These are phyloP conservation scores for Megalops atlanticus DNA, from an alignment of 2,113 vertebrate genomes.

Conservation along the genomic window DNA sequence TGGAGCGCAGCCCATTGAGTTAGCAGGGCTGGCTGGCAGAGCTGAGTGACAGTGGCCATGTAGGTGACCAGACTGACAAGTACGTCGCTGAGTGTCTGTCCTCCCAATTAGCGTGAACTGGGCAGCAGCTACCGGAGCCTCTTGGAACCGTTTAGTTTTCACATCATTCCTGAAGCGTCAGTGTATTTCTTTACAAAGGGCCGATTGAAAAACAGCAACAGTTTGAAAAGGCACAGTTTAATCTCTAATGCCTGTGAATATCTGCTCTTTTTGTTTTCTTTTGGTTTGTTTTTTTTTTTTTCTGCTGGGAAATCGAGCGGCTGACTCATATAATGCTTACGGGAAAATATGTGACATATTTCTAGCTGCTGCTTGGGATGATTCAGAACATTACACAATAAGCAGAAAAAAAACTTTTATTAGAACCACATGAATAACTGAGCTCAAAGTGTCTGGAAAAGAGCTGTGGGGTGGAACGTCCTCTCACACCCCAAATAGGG, in stretches of 20 bases:
- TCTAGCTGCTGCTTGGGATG: not conserved
- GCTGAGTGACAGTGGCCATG: not conserved
- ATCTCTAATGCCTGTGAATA: not conserved
- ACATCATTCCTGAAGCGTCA: too few species aligned
- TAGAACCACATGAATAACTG: not conserved
- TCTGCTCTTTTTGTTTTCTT: too few species aligned
- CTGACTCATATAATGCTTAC: slow-evolving; percentile 33
- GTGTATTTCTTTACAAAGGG: too few species aligned
- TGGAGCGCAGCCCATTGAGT: not conserved
- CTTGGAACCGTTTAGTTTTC: not conserved
- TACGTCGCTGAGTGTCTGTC: not conserved
- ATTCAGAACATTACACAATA: not conserved
- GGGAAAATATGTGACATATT: not conserved
- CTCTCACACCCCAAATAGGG: not conserved
- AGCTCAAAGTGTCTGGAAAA: not conserved
- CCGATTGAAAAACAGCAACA: not conserved
- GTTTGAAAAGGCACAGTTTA: not conserved
- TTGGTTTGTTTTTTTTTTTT: not conserved
- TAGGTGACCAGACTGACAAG: not conserved
- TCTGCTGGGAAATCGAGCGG: not conserved
- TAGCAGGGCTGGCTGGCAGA: not conserved
- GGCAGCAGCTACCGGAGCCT: not conserved
- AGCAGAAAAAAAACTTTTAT: not conserved
- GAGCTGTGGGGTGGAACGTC: not conserved
- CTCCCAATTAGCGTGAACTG: not conserved